Percentiles rank a stretch among this genome's conserved stretches.
Evolutionary conservation across 1,140 invertebrate species (phyloP).

Genomic region (Drosophila sulfurigaster): DNA sequence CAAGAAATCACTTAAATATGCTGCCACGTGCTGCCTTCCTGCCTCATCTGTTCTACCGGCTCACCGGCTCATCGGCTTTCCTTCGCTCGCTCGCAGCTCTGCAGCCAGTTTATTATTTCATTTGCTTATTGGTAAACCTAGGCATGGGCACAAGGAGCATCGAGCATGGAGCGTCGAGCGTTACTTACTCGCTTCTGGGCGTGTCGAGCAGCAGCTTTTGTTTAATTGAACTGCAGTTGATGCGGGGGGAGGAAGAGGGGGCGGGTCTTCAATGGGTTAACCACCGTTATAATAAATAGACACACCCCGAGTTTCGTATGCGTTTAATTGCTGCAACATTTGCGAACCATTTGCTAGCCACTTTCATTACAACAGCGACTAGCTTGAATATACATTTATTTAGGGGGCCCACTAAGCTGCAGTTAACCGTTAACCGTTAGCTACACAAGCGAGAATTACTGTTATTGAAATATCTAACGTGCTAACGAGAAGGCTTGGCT

Average conservation of each 20-base stretch:
- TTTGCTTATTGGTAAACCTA: constrained; percentile 39
- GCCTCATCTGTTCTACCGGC: neutral
- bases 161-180: no score
- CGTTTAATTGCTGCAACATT: constrained; percentile 32
- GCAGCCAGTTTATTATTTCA: constrained; percentile 46
- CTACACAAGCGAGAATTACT: no score
- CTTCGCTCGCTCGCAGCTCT: no score
- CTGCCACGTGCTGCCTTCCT: constrained; percentile 35
- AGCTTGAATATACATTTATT: neutral
- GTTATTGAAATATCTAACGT: no score
- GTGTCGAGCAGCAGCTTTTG: neutral
- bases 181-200: no score
- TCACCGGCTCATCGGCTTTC: no score
- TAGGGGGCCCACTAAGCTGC: no score
- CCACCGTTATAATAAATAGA: neutral
- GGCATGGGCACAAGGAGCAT: neutral
- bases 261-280: no score
- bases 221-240: constrained; percentile 40
- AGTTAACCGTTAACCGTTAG: no score
- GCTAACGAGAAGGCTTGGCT: no score
- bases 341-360: constrained; percentile 8
- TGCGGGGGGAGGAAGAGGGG: no score
- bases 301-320: neutral
- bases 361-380: neutral
- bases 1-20: constrained; percentile 50